Percentiles rank a stretch among this genome's conserved stretches.
phyloP scores from a whole-genome alignment of 2,888 invertebrate species.

The Hipparchia sbordonii region DNA sequence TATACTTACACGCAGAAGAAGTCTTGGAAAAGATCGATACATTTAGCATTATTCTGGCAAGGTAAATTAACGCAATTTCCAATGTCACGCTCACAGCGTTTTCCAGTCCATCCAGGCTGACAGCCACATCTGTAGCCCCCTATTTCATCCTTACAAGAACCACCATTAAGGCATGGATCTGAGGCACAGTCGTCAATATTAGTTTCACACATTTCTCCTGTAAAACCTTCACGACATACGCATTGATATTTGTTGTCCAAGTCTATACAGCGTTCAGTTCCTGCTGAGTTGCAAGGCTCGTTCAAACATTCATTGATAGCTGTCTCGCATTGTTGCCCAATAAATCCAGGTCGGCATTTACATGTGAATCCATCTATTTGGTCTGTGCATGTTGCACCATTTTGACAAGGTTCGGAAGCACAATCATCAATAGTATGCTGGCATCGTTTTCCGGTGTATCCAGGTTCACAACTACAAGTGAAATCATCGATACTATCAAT shows the following conservation, averaged over 20 bases:
- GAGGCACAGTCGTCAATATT: constrained; percentile 95
- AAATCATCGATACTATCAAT: constrained; percentile 93
- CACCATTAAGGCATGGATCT: constrained; percentile 94
- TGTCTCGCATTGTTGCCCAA: constrained; percentile 96
- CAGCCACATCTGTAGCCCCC: constrained; percentile 93
- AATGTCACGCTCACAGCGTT: constrained; percentile 92
- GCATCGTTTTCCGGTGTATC: constrained; percentile 95
- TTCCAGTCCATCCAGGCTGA: constrained; percentile 93
- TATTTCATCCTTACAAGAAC: constrained; percentile 92
- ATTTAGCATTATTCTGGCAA: constrained; percentile 96
- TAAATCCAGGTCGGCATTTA: constrained; percentile 95
- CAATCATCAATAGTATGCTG: constrained; percentile 97
- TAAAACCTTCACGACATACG: constrained; percentile 94
- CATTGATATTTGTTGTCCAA: constrained; percentile 94
- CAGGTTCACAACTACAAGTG: constrained; percentile 95
- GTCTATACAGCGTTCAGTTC: constrained; percentile 95
- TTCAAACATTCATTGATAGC: constrained; percentile 96
- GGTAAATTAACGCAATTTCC: constrained; percentile 93
- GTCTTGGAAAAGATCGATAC: constrained; percentile 95
- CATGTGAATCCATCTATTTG: constrained; percentile 95
- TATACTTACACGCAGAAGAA: constrained; percentile 93
- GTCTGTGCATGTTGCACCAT: constrained; percentile 94
- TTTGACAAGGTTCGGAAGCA: constrained; percentile 93
- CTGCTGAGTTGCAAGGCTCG: constrained; percentile 94
- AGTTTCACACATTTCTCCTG: constrained; percentile 91